Base-by-base conservation (phyloP, 1,140 invertebrate genomes). In the Cyclina sinensis region DNA sequence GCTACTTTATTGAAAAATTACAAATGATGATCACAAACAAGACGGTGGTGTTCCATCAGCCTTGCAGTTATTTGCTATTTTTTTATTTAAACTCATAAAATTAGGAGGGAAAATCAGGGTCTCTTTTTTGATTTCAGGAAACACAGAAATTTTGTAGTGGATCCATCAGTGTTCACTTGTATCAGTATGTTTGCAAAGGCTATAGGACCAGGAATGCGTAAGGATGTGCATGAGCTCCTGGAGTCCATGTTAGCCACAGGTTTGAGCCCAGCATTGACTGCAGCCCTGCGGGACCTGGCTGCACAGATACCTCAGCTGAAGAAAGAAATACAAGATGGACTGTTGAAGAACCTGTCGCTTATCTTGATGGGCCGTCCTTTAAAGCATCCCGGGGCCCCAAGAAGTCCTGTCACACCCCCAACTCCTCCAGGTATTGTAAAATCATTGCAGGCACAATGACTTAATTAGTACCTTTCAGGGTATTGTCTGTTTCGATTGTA, bases 181-280 rank as follows among this genome's bases (percentile, higher is more conserved):
- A 97, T 99, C n/a, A 99, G 98, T 46, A 96, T 99, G 85, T 94
- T 99, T 0, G 98, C 98, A 0, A 97, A 98, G 94, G 98, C 99
- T 14, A 97, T 99, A 0, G 97, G 97, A 89, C 96, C 97, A 51
- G 96, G 96, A 16, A 97, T 98, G 90, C 97, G 97, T 3, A 95
- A 96, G 76, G 98, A 99, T 93, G 97, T 99, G 0, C 97, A 96
- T 82, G 98, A 98, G 68, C 96, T 99, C 16, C 95, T 99, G 16
- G 98, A 99, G 91, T 97, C 98, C 18, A 99, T 99, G 98, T 97
- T 99, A 92, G 97, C 97, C 7, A 99, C 98, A 14, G 98, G 98
- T 3, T 78, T 87, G 59, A 99, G 98, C 92, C 97, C 98, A 27
- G 97, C 98, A 0, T 96, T 99, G 35, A 99, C 98, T 0, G 97